Evolutionary conservation across 2,113 vertebrate genomes (phyloP), one percentile per base, ranked within the genome.

Genomic region (Rhinolophus ferrumequinum): DNA sequence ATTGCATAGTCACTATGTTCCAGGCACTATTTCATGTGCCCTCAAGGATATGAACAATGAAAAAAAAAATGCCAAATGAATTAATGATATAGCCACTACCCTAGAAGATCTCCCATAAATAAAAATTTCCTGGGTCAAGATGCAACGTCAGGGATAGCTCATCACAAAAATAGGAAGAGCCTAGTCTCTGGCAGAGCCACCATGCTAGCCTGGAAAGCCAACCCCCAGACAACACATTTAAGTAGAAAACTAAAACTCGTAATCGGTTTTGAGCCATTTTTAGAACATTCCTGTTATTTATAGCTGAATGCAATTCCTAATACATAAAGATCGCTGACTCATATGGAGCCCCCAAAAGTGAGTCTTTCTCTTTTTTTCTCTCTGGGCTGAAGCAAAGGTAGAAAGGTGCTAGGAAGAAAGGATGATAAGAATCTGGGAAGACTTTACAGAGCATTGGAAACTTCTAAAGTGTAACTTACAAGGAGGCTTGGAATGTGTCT

Each of bases 161-260:
- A 54, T 88, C 58, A 41, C 35, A 33, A 86, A 75, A 69, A 54
- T 0, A 82, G 22, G 38, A 30, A 41, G 4, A 58, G 10, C 26
- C 18, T 77, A 1, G 1, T 47, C n/a, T 88, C 52, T 70, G 38
- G 62, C 47, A 77, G 21, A 94, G 18, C 35, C 24, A 94, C 38
- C 30, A 18, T 47, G 33, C 41, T 15, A 54, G 38, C 16, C 54
- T 92, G 16, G 24, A 88, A 64, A 50, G 30, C 3, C 44, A 75
- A 91, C 12, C 19, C 83, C 54, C 47, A 75, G 33, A 33, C 28
- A 56, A 92, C 26, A 64, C 66, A 89, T 70, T 87, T 75, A n/a
- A 89, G 33, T 18, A 89, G 50, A 58, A 97, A 93, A 93, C 72
- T 66, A 76, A 52, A 93, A 66, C 4, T 82, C 6, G 14, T 33